Percentiles rank a stretch among this genome's conserved stretches.
Evolutionary conservation across 2,797 vertebrate species (phyloP).

Genomic region (Notolepis coatsorum): DNA sequence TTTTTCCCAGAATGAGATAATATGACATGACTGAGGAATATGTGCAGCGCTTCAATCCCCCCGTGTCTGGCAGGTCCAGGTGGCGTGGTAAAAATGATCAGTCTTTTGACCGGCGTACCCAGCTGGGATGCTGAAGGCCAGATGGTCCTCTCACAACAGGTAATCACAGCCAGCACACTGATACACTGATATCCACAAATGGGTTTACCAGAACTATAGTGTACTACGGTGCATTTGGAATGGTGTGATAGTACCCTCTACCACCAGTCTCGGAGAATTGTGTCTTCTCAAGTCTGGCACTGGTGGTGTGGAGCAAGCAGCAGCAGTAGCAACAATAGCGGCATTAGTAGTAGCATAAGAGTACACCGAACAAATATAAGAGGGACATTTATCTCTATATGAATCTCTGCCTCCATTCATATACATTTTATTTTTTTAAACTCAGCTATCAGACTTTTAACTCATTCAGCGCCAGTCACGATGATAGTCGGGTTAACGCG

Average conservation of each 20-base stretch:
- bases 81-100: slow-evolving; percentile 61
- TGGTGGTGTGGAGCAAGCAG: neutral
- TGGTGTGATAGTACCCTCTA: slow-evolving; percentile 14
- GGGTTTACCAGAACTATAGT: slow-evolving; percentile 55
- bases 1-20: slow-evolving; percentile 47
- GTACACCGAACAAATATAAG: too few relatives aligned
- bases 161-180: slow-evolving; percentile 68
- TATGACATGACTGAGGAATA: slow-evolving; percentile 63
- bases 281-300: slow-evolving; percentile 13
- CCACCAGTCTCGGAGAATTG: slow-evolving; percentile 12
- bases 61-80: slow-evolving; percentile 64
- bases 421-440: neutral
- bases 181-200: slow-evolving; percentile 64
- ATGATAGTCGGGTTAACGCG: too few relatives aligned
- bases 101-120: slow-evolving; percentile 58
- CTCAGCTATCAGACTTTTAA: too few relatives aligned
- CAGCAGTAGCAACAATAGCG: neutral
- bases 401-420: neutral
- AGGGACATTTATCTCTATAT: too few relatives aligned
- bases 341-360: too few relatives aligned
- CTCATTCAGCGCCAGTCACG: too few relatives aligned
- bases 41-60: slow-evolving; percentile 9
- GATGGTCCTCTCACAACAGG: slow-evolving; percentile 77
- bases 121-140: slow-evolving; percentile 70
- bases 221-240: slow-evolving; percentile 30